Evolutionary conservation across 2,888 invertebrate species (phyloP), one percentile per base, ranked within the genome.

Genomic region (Eudasyphora cyanicolor): DNA sequence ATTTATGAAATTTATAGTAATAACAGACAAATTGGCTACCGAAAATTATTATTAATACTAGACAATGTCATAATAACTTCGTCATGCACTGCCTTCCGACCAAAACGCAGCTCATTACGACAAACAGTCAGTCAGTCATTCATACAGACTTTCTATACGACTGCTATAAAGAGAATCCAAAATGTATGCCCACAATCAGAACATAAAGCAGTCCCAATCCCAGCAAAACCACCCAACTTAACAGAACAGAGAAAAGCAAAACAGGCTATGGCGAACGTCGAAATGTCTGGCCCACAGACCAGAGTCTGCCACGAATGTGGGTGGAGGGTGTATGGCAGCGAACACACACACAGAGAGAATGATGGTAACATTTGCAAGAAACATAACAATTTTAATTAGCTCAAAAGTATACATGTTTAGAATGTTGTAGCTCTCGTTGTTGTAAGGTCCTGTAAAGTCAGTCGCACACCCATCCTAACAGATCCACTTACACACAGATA

Each of bases 321-420:
- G 45, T 12, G 14, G n/a, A n/a, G n/a, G 45, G 14, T 45, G 7
- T 12, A 8, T 45, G 45, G n/a, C n/a, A n/a, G n/a, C n/a, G n/a
- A n/a, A n/a, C n/a, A n/a, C n/a, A 4, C 57, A 57, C 10, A 1
- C 54, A 21, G 12, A 19, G 17, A 17, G 57, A 21, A 10, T 19
- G 14, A 12, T 24, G 24, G 74, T 29, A 76, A 74, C 79, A 77
- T 77, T 83, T 76, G 77, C 74, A 62, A 24, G 42, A 74, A 75
- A 75, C 64, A 67, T 73, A 81, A 79, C 29, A 76, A 67, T 79
- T 81, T 78, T 79, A 84, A 84, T 81, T 81, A 67, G 77, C 54
- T 77, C 69, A 80, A 75, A 82, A 70, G 74, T 82, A 49, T 77
- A 75, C n/a, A 81, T 77, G 49, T 75, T 75, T 67, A 32, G 35